Conservation (phyloP, 2,888 invertebrate genomes). For the Callyntrura guangdongensis region DNA sequence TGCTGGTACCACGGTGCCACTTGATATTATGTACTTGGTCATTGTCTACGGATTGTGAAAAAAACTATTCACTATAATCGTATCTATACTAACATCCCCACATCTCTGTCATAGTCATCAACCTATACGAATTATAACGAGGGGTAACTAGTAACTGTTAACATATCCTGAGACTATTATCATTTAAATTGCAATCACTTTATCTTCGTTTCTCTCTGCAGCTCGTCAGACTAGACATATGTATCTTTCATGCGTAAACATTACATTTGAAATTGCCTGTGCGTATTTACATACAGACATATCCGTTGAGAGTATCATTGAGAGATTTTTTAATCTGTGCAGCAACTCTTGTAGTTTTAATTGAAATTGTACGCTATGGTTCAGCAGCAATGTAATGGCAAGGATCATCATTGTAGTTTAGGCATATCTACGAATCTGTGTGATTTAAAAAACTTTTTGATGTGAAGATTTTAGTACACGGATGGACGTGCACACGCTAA, state of each 20-base stretch:
- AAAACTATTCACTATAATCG: not conserved
- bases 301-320: not conserved
- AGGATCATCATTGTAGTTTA: no score
- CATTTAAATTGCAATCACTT: slow-evolving; percentile 38
- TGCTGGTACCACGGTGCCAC: slow-evolving; percentile 38
- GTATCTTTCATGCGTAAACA: not conserved
- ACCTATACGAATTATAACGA: not conserved
- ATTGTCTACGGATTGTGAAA: slow-evolving; percentile 11
- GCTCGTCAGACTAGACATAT: not conserved
- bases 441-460: no score
- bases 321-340: slow-evolving; percentile 10
- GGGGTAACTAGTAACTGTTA: slow-evolving; percentile 33
- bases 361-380: slow-evolving; percentile 49
- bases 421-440: no score
- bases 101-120: not conserved
- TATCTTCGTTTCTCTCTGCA: slow-evolving; percentile 9
- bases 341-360: slow-evolving; percentile 38
- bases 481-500: slow-evolving; percentile 9
- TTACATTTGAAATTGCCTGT: not conserved
- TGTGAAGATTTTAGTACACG: slow-evolving; percentile 20
- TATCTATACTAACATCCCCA: not conserved
- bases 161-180: slow-evolving; percentile 25
- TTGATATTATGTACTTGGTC: slow-evolving; percentile 12
- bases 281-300: not conserved
- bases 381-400: slow-evolving; percentile 44